A percentile compares a stretch with the other conserved stretches of the same genome.
phyloP scores from a whole-genome alignment of 1,140 invertebrate species.

The Drosophila azteca region DNA sequence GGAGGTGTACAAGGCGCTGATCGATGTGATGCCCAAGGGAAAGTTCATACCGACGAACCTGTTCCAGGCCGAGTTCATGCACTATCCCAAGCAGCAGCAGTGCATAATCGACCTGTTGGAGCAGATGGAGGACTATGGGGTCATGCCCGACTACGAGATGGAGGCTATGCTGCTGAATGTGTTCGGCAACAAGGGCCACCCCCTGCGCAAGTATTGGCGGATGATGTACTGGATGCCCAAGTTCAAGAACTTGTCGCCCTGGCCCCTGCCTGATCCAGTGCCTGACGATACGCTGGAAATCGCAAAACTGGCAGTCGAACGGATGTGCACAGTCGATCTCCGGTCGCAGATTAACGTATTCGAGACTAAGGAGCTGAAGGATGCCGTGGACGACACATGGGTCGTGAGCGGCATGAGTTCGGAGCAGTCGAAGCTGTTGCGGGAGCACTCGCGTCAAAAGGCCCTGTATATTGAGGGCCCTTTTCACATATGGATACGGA shows the following conservation, averaged over 20 bases:
- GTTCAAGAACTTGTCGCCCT: conserved; percentile 96
- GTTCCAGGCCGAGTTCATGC: conserved; percentile 94
- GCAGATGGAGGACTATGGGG: conserved; percentile 85
- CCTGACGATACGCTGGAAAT: conserved; percentile 91
- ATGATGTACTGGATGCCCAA: conserved; percentile 99
- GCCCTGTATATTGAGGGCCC: conserved; percentile 95
- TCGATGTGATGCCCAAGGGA: conserved; percentile 97
- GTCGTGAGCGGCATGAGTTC: conserved; percentile 95
- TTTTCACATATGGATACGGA: conserved; percentile 91
- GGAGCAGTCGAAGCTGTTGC: conserved; percentile 90
- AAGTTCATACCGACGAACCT: conserved; percentile 92
- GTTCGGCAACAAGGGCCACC: conserved; percentile 92
- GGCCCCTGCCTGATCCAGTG: conserved; percentile 90
- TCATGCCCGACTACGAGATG: conserved; percentile 95
- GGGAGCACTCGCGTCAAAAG: conserved; percentile 87
- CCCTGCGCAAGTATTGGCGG: conserved; percentile 92
- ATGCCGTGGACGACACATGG: conserved; percentile 95
- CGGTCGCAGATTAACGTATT: conserved; percentile 89
- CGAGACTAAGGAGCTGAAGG: conserved; percentile 89
- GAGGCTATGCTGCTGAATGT: conserved; percentile 91
- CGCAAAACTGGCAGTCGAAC: conserved; percentile 92
- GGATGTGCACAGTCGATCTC: conserved; percentile 94
- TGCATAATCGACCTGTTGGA: conserved; percentile 92
- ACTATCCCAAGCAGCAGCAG: conserved; percentile 97
- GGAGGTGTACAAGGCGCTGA: conserved; percentile 94